A percentile compares a stretch with the other conserved stretches of the same genome.
phyloP scores from a whole-genome alignment of 1,140 invertebrate genomes.

The Protaetia brevitarsis region DNA sequence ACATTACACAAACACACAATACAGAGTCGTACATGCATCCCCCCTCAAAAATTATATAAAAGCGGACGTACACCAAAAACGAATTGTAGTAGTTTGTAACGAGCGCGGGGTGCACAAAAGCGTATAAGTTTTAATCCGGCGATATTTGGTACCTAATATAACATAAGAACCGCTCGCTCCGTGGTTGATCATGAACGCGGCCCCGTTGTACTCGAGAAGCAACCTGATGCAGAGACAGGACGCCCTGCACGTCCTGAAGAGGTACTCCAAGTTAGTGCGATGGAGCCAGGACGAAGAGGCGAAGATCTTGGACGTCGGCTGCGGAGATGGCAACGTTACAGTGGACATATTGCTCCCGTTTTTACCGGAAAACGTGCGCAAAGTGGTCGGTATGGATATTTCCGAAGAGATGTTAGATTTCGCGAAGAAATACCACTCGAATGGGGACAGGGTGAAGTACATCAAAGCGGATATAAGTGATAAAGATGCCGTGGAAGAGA shows the following conservation, averaged over 20 bases:
- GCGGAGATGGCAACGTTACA: conserved; percentile 73
- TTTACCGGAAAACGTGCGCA: conserved; percentile 55
- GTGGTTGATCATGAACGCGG: conserved; percentile 61
- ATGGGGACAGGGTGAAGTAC: conserved; percentile 55
- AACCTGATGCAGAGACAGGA: conserved; percentile 67
- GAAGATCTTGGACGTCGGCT: conserved; percentile 72
- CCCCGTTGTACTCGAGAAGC: conserved; percentile 60
- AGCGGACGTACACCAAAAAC: conserved; percentile 11
- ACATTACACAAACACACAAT: neutral
- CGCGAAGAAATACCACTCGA: conserved; percentile 55
- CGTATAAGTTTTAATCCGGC: no score
- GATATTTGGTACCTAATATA: no score
- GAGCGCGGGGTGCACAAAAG: neutral
- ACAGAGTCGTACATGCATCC: neutral
- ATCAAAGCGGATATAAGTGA: conserved; percentile 63
- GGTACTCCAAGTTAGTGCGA: conserved; percentile 58
- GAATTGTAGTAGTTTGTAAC: conserved; percentile 16
- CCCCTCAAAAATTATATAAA: conserved; percentile 18
- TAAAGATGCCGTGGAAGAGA: conserved; percentile 50
- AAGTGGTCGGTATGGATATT: conserved; percentile 63
- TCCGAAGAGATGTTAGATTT: conserved; percentile 68
- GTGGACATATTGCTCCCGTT: conserved; percentile 62
- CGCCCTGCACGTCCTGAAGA: conserved; percentile 62
- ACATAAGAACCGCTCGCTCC: no score
- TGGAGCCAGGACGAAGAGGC: conserved; percentile 57